Evolutionary conservation across 2,888 invertebrate species (phyloP), one percentile per base, ranked within the genome.

Genomic region (Dioctria rufipes): DNA sequence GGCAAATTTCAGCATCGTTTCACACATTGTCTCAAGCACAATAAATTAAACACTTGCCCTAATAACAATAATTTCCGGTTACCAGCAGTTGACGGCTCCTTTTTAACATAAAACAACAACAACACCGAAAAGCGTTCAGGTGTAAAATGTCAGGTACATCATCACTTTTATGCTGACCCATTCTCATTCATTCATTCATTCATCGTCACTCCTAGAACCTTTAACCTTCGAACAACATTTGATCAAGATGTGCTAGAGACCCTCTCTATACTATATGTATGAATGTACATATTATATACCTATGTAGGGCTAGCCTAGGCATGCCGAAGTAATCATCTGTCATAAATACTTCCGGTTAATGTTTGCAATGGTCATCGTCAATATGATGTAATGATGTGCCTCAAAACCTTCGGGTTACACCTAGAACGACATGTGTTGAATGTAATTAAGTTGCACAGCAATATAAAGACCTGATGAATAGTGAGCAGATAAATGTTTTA

Each of bases 331-430:
- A 82, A 80, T 82, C 80, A 82, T 82, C 82, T 82, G 82, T 80
- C 73, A 82, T 82, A 82, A 82, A 82, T 80, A 82, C 80, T 82
- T 82, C 82, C 82, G 80, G 82, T 71, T 78, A 51, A 77, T 80
- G 82, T 80, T 82, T 81, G 78, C 73, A 78, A 65, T 80, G 82
- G 82, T 82, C 82, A 82, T 81, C 80, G 80, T 58, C 65, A 40
- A 63, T 73, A 80, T 69, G 49, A 69, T 46, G 69, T 69, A 69
- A 69, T 77, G 49, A 77, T 46, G 63, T 42, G 42, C 60, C 60
- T 25, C 42, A 9, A 13, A 46, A 77, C 63, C 61, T 49, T n/a
- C 61, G n/a, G 58, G 37, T 63, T 63, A 13, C 4, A 11, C 5
- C 11, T 42, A 49, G 58, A 58, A 46, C 63, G 63, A 77, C 77